phyloP scores from a whole-genome alignment of 2,888 invertebrate genomes.

The Epicampocera succincta region DNA sequence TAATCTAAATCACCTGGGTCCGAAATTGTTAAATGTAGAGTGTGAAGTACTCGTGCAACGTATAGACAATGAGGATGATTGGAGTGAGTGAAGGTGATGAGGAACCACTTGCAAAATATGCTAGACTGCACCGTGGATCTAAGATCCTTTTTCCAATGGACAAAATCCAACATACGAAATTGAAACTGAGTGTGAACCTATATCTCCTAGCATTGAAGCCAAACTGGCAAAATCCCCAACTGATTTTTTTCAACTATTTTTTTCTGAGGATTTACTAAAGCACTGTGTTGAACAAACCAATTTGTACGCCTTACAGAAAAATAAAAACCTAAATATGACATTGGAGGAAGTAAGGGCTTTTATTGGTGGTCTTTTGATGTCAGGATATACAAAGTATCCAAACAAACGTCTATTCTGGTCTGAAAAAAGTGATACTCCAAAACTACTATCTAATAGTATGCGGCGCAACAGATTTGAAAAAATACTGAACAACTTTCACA shows the following conservation, averaged over 20 bases:
- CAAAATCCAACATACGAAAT: slow-evolving; percentile 1
- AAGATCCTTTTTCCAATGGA: not conserved
- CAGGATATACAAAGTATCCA: slow-evolving; percentile 44
- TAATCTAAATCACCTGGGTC: slow-evolving; percentile 5
- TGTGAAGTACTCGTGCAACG: slow-evolving; percentile 31
- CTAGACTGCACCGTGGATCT: not conserved
- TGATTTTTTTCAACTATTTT: slow-evolving; percentile 34
- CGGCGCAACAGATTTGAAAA: slow-evolving; percentile 43
- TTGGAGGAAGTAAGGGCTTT: slow-evolving; percentile 29
- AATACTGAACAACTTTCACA: slow-evolving; percentile 38
- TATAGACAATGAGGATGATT: not conserved
- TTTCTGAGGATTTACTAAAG: slow-evolving; percentile 1
- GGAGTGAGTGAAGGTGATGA: slow-evolving; percentile 15
- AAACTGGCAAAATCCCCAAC: slow-evolving; percentile 5
- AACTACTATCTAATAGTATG: slow-evolving; percentile 20
- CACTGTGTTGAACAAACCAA: slow-evolving; percentile 32
- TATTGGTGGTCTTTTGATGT: slow-evolving; percentile 17
- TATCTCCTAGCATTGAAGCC: slow-evolving; percentile 15
- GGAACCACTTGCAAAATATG: slow-evolving; percentile 9
- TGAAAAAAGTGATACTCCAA: slow-evolving; percentile 22
- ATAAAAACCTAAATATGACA: not conserved
- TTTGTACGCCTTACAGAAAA: slow-evolving; percentile 7
- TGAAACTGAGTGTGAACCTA: not conserved
- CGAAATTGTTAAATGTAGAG: not conserved
- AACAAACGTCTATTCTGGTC: slow-evolving; percentile 44